Evolutionary conservation across 1,140 invertebrate species (phyloP).

Genomic region (Drosophila erecta): DNA sequence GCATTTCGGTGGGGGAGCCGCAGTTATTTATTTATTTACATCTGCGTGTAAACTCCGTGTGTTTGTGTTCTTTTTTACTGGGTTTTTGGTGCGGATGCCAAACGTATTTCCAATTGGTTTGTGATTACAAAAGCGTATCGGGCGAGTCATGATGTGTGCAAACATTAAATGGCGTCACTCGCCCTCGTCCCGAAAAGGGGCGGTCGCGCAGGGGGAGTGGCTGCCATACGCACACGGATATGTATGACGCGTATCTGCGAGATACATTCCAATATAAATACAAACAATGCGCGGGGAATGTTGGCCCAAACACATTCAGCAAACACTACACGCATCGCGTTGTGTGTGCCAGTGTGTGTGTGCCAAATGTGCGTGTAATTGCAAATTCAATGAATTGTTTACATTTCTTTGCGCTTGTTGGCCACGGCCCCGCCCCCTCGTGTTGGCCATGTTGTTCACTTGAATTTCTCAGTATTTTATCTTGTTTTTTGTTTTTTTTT

Average conservation of each 20-base stretch:
- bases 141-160: constrained; percentile 76
- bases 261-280: constrained; percentile 79
- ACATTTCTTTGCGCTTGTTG: constrained; percentile 83
- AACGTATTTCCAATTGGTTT: constrained; percentile 75
- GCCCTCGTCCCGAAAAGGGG: constrained; percentile 3
- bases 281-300: constrained; percentile 37
- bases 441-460: constrained; percentile 66
- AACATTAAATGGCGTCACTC: constrained; percentile 75
- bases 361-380: constrained; percentile 83
- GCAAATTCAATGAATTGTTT: constrained; percentile 84
- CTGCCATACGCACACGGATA: constrained; percentile 65
- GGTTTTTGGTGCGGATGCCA: constrained; percentile 36
- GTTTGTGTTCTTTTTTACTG: constrained; percentile 4
- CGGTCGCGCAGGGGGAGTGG: constrained; percentile 4
- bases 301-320: constrained; percentile 19
- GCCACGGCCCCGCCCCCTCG: constrained; percentile 39
- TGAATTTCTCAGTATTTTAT: constrained; percentile 28
- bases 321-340: constrained; percentile 70
- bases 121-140: constrained; percentile 81
- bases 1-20: constrained; percentile 15
- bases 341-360: constrained; percentile 36
- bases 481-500: constrained; percentile 8
- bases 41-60: constrained; percentile 52
- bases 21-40: constrained; percentile 52
- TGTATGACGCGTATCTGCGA: constrained; percentile 82